Evolutionary conservation across 2,113 vertebrate species (phyloP), one percentile per base, ranked within the genome.

Genomic region (Hipposideros armiger): DNA sequence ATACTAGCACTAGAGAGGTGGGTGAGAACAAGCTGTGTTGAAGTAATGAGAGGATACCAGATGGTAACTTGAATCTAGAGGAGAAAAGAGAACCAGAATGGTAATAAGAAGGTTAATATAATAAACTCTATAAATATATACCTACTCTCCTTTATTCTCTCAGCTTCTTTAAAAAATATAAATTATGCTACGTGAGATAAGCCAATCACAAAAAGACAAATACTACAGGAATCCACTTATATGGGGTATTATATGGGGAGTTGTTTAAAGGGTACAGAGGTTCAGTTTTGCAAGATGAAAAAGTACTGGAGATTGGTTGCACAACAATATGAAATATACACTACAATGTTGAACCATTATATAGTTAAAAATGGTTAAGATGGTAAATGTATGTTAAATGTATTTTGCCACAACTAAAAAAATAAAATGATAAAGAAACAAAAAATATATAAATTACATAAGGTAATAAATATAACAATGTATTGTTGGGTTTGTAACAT

Each of bases 71-170:
- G 42, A 69, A 77, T 72, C 24, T 77, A 76, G 5, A 72, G 17
- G 20, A 60, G 76, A 36, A 92, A 87, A 81, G 22, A 81, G 26
- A 90, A 83, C 11, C 32, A 92, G 81, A 82, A 92, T 85, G 24
- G 50, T 72, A 82, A 70, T 19, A 52, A 8, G 16, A 94, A 81
- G 45, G 56, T 62, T 72, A 97, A 92, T 58, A 56, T 70, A 84
- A 88, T 80, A 80, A 64, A 74, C n/a, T 78, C n/a, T 93, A 67
- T 72, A 83, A 85, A 58, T 36, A 92, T 52, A 72, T 45, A 86
- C 7, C 66, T 81, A 16, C 1, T 95, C 30, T 87, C 30, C 10
- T 82, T 90, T 91, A 74, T 81, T 85, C 19, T 91, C 20, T 82
- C 22, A 62, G 2, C 4, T 81, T 89, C 26, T 40, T 91, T 85